phyloP scores from a whole-genome alignment of 2,888 invertebrate species.

The Oscheius sp. region DNA sequence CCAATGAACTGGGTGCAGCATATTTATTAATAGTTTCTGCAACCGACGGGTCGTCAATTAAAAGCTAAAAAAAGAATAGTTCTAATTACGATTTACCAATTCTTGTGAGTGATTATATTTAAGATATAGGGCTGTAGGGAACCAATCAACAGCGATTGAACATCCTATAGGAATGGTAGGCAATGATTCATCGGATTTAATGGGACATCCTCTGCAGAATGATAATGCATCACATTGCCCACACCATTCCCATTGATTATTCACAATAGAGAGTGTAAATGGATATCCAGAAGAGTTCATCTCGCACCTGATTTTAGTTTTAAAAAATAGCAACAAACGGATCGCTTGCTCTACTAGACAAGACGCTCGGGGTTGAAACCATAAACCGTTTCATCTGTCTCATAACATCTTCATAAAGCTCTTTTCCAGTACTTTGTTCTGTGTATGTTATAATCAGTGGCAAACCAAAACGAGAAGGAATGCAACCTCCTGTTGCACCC shows the following conservation, averaged over 20 bases:
- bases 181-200: constrained; percentile 70
- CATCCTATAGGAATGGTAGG: constrained; percentile 38
- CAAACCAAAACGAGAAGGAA: constrained; percentile 52
- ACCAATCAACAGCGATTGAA: constrained; percentile 87
- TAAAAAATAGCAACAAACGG: constrained; percentile 42
- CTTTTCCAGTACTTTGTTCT: constrained; percentile 36
- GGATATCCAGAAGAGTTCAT: constrained; percentile 90
- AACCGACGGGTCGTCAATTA: constrained; percentile 82
- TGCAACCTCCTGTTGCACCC: constrained; percentile 53
- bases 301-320: constrained; percentile 80
- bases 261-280: constrained; percentile 84
- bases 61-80: constrained; percentile 72
- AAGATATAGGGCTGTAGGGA: constrained; percentile 89
- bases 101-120: constrained; percentile 84
- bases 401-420: constrained; percentile 63
- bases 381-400: constrained; percentile 62
- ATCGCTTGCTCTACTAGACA: constrained; percentile 58
- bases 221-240: constrained; percentile 67
- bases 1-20: constrained; percentile 84
- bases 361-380: constrained; percentile 41
- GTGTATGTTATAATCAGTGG: constrained; percentile 46
- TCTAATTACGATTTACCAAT: constrained; percentile 74
- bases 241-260: constrained; percentile 76
- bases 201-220: constrained; percentile 86
- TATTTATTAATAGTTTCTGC: constrained; percentile 79